Evolutionary conservation across 2,113 vertebrate species (phyloP).

Genomic region (Zingel zingel): DNA sequence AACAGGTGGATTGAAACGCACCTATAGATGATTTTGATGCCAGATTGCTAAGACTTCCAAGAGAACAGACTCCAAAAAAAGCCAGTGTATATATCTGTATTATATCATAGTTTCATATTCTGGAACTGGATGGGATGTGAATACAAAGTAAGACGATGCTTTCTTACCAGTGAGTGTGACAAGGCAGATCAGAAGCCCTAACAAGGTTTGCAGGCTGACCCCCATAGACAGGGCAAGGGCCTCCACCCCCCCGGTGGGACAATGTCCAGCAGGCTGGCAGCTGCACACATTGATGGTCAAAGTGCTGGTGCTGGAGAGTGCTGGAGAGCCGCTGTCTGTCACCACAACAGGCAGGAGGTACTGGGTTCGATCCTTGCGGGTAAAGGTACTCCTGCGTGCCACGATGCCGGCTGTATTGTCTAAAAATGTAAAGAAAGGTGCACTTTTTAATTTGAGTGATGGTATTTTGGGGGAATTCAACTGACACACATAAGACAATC

Average conservation of each 20-base stretch:
- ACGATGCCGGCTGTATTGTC: constrained; percentile 93
- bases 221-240: constrained; percentile 85
- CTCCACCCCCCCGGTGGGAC: constrained; percentile 81
- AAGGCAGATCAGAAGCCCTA: constrained; percentile 85
- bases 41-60: neutral
- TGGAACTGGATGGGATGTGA: neutral
- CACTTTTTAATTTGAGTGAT: constrained; percentile 20
- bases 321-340: constrained; percentile 89
- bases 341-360: constrained; percentile 90
- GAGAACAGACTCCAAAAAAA: constrained; percentile 2
- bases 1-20: too few relatives aligned
- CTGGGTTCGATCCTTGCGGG: constrained; percentile 83
- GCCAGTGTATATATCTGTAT: neutral
- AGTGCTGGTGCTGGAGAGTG: constrained; percentile 90
- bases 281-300: constrained; percentile 90
- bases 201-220: constrained; percentile 85
- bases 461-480: constrained; percentile 8
- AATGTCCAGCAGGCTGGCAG: constrained; percentile 84
- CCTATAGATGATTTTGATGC: neutral
- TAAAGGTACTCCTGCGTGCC: constrained; percentile 88
- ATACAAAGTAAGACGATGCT: neutral
- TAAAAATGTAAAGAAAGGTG: constrained; percentile 59
- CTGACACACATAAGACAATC: constrained; percentile 36
- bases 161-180: constrained; percentile 88
- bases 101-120: neutral